Evolutionary conservation across 2,888 invertebrate genomes (phyloP).

Genomic region (Zaprionus obscuricornis): DNA sequence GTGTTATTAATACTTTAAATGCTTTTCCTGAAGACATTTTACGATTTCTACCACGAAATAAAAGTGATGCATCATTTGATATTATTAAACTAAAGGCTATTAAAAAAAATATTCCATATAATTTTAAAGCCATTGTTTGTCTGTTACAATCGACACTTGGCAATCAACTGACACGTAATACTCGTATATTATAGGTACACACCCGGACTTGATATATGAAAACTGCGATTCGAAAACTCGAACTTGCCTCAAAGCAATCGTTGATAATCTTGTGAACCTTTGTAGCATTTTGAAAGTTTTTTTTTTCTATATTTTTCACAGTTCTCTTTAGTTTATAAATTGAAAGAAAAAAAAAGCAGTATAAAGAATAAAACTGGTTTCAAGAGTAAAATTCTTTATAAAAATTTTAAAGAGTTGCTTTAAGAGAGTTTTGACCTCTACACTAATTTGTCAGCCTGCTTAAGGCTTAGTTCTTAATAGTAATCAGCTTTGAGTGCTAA

Average conservation of each 20-base stretch:
- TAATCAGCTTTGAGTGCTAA: too few species aligned
- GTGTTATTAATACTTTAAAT: constrained; percentile 88
- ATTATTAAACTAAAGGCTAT: constrained; percentile 29
- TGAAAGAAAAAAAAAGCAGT: not conserved
- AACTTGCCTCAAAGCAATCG: constrained; percentile 13
- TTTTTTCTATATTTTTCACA: constrained; percentile 1
- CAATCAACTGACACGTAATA: constrained; percentile 43
- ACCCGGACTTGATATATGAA: constrained; percentile 43
- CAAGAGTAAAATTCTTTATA: too few species aligned
- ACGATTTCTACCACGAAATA: constrained; percentile 42
- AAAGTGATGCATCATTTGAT: constrained; percentile 41
- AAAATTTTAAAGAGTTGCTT: too few species aligned
- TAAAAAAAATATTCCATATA: constrained; percentile 23
- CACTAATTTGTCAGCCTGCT: too few species aligned
- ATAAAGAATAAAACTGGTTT: constrained; percentile 32
- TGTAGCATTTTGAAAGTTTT: constrained; percentile 50
- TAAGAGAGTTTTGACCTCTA: too few species aligned
- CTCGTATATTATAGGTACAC: too few species aligned
- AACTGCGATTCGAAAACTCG: constrained; percentile 11
- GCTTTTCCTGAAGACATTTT: constrained; percentile 61
- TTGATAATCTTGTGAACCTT: constrained; percentile 62
- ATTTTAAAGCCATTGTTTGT: constrained; percentile 23
- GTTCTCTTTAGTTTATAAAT: constrained; percentile 1
- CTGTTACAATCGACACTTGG: constrained; percentile 25
- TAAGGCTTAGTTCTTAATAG: too few species aligned